Base-by-base conservation (phyloP, 1,140 invertebrate species). In the Linepithema humile region DNA sequence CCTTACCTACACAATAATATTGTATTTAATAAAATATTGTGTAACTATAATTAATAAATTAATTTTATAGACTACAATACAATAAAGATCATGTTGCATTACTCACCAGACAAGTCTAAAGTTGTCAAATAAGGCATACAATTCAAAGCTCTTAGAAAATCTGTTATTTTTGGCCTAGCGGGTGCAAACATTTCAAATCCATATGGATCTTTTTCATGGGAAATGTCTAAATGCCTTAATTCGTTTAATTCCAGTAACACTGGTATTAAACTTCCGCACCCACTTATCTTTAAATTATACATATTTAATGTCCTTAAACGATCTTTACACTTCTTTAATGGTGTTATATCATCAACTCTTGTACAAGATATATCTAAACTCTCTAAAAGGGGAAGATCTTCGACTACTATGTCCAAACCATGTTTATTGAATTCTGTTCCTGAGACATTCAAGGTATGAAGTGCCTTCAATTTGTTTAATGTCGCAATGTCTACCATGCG, bases 311-410 rank as follows among this genome's bases (percentile, higher is more conserved):
- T 95, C 89, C 95, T 96, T 32, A 97, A 90, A 70, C 95, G 95
- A 83, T 96, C 93, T 92, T 95, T 96, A 88, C 96, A 96, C 85
- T 95, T 95, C 82, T 93, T 93, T 20, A 97, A 91, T 2, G 96
- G 95, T 55, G 95, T 95, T 85, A 97, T 96, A 92, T 97, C 96
- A 85, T 95, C 95, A 23, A 97, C 96, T 84, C 94, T 92, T 35
- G 97, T 97, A 75, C 95, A 95, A 43, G 97, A 97, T 85, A 97
- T 97, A 90, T 97, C 96, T 45, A 97, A 91, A 89, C 93, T 95
- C 91, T 97, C 96, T 62, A 97, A 92, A 77, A 95, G 92, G 29
- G 95, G 96, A 69, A 97, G 94, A 94, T 97, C 96, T 89, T 96
- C 96, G 75, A 96, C 96, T 75, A 97, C 95, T 83, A 97, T 96